These are phyloP conservation scores for Eupeodes latifasciatus DNA, from an alignment of 2,888 invertebrate species.

Conservation along the genomic window DNA sequence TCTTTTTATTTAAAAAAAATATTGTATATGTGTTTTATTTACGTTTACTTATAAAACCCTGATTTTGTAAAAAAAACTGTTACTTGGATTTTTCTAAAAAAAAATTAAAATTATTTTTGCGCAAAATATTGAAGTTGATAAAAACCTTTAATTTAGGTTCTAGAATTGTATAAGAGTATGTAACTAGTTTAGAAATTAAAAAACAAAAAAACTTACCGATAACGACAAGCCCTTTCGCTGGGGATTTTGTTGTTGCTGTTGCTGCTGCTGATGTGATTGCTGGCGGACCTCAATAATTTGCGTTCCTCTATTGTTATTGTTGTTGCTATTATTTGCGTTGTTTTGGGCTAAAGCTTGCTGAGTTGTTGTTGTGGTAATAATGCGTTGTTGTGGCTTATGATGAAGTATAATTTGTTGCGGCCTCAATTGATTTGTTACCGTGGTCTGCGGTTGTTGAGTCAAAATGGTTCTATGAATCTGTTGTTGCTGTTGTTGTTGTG, in stretches of 20 bases:
- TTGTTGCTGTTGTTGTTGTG: conserved; percentile 80
- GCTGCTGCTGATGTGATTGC: conserved; percentile 79
- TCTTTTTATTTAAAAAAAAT: no score
- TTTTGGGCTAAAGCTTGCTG: conserved; percentile 66
- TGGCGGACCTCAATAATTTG: conserved; percentile 81
- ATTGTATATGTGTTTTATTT: no score
- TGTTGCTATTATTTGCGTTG: conserved; percentile 60
- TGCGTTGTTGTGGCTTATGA: conserved; percentile 82
- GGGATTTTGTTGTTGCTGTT: conserved; percentile 81
- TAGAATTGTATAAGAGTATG: background rate
- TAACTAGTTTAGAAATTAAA: background rate
- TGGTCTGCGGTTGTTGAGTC: conserved; percentile 80
- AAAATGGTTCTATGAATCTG: conserved; percentile 83
- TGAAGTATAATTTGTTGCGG: conserved; percentile 83
- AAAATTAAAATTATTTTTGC: no score
- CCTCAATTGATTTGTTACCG: conserved; percentile 80
- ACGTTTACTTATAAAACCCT: no score
- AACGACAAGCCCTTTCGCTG: conserved; percentile 83
- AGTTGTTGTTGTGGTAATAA: conserved; percentile 78
- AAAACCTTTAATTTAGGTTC: no score
- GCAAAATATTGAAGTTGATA: no score
- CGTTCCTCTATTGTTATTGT: conserved; percentile 77
- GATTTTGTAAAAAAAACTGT: no score
- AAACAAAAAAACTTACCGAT: conserved; percentile 78
- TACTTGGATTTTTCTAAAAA: no score